These are phyloP conservation scores for Pygocentrus nattereri DNA, from an alignment of 2,797 vertebrate species.

Conservation along the genomic window DNA sequence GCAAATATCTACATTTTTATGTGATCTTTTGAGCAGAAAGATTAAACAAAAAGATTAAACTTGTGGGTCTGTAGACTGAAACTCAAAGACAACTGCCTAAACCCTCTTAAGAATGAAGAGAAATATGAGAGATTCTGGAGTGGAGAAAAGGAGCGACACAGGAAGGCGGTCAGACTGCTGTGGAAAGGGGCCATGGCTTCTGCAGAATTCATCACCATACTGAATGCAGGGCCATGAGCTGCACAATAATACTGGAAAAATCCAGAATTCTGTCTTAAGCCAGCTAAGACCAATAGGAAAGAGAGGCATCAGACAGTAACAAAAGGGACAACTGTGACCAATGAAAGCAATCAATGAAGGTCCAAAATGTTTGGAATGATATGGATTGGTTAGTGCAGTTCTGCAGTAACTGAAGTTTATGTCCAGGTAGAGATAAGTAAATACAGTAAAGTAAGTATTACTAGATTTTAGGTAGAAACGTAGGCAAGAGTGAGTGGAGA, in stretches of 20 bases:
- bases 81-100: background rate
- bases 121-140: conserved; percentile 54
- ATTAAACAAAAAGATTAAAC: background rate
- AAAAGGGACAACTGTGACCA: conserved; percentile 11
- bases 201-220: conserved; percentile 72
- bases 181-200: conserved; percentile 65
- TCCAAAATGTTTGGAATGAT: background rate
- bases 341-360: background rate
- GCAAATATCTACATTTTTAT: background rate
- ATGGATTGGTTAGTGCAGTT: background rate
- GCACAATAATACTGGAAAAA: conserved; percentile 45
- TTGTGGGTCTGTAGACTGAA: conserved; percentile 1
- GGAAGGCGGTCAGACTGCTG: conserved; percentile 66
- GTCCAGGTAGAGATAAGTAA: background rate
- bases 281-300: conserved; percentile 30
- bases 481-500: background rate
- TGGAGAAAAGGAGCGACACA: conserved; percentile 61
- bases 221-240: conserved; percentile 30
- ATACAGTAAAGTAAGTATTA: background rate
- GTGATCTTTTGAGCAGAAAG: background rate
- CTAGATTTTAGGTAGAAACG: background rate
- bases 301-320: conserved; percentile 1
- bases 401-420: background rate
- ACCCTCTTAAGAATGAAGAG: conserved; percentile 34
- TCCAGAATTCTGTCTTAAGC: conserved; percentile 17